Evolutionary conservation across 2,888 invertebrate species (phyloP).

Genomic region (Saturnia pavonia): DNA sequence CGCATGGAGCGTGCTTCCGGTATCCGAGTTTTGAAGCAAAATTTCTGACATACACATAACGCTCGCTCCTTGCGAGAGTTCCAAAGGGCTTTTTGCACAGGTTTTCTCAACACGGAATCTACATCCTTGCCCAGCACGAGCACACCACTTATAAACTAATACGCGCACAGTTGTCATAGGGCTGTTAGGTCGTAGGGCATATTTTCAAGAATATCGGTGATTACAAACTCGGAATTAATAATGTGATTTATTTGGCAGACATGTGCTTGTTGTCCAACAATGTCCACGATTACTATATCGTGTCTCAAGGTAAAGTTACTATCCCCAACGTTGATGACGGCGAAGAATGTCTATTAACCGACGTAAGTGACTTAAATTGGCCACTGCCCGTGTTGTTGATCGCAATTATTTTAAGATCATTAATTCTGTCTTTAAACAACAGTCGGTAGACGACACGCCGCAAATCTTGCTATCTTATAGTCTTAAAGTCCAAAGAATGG

Average conservation of each 20-base stretch:
- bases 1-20: slow-evolving; percentile 71
- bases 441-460: slow-evolving; percentile 5
- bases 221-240: slow-evolving; percentile 35
- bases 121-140: slow-evolving; percentile 59
- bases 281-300: slow-evolving; percentile 96
- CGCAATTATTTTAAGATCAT: not conserved
- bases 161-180: slow-evolving; percentile 51
- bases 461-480: slow-evolving; percentile 6
- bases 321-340: slow-evolving; percentile 98
- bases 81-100: slow-evolving; percentile 69
- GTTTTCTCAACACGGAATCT: slow-evolving; percentile 50
- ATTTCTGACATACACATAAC: slow-evolving; percentile 71
- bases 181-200: slow-evolving; percentile 43
- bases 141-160: slow-evolving; percentile 60
- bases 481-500: slow-evolving; percentile 7
- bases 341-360: slow-evolving; percentile 94
- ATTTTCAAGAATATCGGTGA: slow-evolving; percentile 31
- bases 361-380: slow-evolving; percentile 86
- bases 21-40: slow-evolving; percentile 36
- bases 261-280: slow-evolving; percentile 91
- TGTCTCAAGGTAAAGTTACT: slow-evolving; percentile 97
- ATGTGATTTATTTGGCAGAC: slow-evolving; percentile 82
- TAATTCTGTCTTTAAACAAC: not conserved
- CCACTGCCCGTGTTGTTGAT: not conserved
- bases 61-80: slow-evolving; percentile 76